Conservation (phyloP, 1,140 invertebrate species). For the Phthorimaea operculella region DNA sequence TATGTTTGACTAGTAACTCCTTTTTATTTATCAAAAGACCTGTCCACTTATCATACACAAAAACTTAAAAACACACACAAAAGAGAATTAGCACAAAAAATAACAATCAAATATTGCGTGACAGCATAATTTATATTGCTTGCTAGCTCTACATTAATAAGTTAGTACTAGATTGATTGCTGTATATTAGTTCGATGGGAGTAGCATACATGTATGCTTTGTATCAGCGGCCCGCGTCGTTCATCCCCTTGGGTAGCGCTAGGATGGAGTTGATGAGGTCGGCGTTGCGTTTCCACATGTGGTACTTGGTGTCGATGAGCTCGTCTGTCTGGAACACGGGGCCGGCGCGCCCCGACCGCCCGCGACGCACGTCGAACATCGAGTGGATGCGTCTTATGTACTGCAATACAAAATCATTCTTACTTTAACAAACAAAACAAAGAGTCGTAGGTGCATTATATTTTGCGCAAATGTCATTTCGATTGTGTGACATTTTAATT, state of each 20-base stretch:
- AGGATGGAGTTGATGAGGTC: slow-evolving; percentile 80
- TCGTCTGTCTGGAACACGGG: slow-evolving; percentile 25
- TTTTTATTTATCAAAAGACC: slow-evolving; percentile 10
- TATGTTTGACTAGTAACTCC: slow-evolving; percentile 33
- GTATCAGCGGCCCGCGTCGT: slow-evolving; percentile 72
- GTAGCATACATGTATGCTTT: neutral
- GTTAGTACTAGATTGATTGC: no score
- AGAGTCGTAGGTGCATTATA: no score
- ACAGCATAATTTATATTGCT: neutral
- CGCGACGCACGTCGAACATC: slow-evolving; percentile 31
- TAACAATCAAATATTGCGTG: no score
- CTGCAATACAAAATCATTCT: slow-evolving; percentile 24
- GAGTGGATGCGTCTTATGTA: slow-evolving; percentile 32
- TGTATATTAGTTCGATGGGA: no score
- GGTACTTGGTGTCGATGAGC: slow-evolving; percentile 37
- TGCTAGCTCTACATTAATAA: no score
- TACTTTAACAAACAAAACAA: no score
- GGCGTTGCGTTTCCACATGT: slow-evolving; percentile 73
- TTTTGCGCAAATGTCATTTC: no score
- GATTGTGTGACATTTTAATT: no score
- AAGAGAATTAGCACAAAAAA: no score
- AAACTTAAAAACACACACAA: no score
- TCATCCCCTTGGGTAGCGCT: slow-evolving; percentile 76
- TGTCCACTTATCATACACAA: no score
- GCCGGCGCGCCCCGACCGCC: slow-evolving; percentile 4